Conservation (phyloP, 1,140 invertebrate genomes). For the Drosophila ficusphila region DNA sequence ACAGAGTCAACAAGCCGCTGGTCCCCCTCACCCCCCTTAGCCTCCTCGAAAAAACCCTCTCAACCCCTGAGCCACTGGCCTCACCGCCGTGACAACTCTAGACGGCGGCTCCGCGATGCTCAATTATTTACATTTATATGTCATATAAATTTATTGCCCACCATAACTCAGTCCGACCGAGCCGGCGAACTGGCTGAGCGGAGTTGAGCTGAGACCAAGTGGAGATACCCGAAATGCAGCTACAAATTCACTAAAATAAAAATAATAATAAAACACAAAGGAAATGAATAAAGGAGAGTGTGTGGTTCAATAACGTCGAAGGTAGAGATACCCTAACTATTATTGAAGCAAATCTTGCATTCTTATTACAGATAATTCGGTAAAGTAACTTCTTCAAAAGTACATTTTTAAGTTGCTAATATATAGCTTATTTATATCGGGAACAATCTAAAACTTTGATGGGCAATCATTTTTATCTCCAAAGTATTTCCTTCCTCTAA, state of each 20-base stretch:
- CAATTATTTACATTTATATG: constrained; percentile 83
- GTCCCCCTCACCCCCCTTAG: constrained; percentile 16
- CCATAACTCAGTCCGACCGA: constrained; percentile 64
- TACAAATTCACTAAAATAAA: constrained; percentile 64
- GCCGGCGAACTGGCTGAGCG: constrained; percentile 4
- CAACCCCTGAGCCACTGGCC: constrained; percentile 16
- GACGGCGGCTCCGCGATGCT: constrained; percentile 53
- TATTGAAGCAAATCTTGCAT: too few relatives aligned
- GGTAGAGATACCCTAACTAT: not conserved
- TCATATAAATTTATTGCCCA: constrained; percentile 78
- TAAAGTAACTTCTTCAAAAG: too few relatives aligned
- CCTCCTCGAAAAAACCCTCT: not conserved
- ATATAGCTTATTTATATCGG: too few relatives aligned
- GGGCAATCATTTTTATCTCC: too few relatives aligned
- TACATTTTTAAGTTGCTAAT: not conserved
- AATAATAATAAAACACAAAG: constrained; percentile 51
- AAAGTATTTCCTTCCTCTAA: too few relatives aligned
- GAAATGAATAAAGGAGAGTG: constrained; percentile 12
- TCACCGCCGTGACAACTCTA: constrained; percentile 56
- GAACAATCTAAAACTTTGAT: too few relatives aligned
- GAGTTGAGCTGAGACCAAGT: constrained; percentile 30
- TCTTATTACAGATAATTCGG: not conserved
- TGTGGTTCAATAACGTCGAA: not conserved
- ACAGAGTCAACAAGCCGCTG: constrained; percentile 53
- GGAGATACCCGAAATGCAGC: constrained; percentile 73